These are phyloP conservation scores for Quiscalus mexicanus DNA, from an alignment of 2,113 vertebrate species.

Conservation along the genomic window DNA sequence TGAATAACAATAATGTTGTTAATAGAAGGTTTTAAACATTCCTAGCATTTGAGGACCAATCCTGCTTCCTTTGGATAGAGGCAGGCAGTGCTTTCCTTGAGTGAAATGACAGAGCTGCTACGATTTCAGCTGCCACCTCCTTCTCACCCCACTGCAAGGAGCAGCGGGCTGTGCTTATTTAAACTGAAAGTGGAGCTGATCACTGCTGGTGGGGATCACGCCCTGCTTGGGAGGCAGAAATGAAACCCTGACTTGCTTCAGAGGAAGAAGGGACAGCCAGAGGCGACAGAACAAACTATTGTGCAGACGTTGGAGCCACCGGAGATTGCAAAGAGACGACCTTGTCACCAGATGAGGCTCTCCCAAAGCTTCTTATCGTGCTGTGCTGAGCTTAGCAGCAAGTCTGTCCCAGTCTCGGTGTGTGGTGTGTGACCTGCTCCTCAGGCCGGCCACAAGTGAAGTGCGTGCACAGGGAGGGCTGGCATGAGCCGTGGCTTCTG, in stretches of 20 bases:
- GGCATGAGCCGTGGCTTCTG: rapidly evolving
- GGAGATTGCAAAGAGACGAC: not conserved
- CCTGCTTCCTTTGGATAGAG: not conserved
- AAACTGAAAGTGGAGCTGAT: not conserved
- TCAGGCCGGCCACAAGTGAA: rapidly evolving
- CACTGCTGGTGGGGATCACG: not conserved
- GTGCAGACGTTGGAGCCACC: not conserved
- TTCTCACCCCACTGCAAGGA: not conserved
- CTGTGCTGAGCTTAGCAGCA: not conserved
- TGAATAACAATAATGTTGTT: not conserved
- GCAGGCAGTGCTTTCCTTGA: not conserved
- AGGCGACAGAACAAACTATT: not conserved
- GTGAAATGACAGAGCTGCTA: not conserved
- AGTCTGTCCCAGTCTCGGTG: rapidly evolving
- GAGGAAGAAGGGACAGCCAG: not conserved
- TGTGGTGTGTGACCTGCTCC: not conserved
- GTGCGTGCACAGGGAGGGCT: rapidly evolving
- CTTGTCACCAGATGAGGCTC: not conserved
- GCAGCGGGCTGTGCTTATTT: not conserved
- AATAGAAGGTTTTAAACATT: not conserved
- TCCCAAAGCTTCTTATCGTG: constrained; percentile 32
- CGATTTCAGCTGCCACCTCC: not conserved
- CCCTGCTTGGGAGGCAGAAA: not conserved
- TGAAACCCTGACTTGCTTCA: not conserved
- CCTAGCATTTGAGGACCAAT: not conserved